Percentiles rank a stretch among this genome's conserved stretches.
Conservation (phyloP, 2,797 vertebrate species). For the Luscinia megarhynchos region DNA sequence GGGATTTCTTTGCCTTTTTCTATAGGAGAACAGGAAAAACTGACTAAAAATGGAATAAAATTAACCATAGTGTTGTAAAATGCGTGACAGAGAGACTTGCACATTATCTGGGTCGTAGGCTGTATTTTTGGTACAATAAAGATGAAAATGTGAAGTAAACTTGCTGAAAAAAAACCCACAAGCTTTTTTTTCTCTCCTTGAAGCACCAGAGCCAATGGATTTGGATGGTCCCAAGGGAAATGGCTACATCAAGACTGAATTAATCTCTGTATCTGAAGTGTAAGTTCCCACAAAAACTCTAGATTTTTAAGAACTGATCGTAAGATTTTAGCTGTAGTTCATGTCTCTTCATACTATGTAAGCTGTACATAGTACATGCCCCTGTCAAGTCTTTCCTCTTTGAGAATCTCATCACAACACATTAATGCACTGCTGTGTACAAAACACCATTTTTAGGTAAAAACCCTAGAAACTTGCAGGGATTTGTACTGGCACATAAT, state of each 20-base stretch:
- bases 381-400: neutral
- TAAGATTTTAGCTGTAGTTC: neutral
- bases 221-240: slow-evolving; percentile 82
- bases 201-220: slow-evolving; percentile 92
- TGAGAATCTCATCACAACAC: neutral
- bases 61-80: neutral
- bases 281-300: slow-evolving; percentile 78
- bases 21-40: neutral
- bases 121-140: neutral
- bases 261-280: slow-evolving; percentile 98
- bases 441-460: neutral
- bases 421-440: neutral
- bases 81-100: neutral
- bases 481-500: neutral
- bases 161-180: neutral
- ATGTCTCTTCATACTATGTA: neutral
- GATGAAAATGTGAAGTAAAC: neutral
- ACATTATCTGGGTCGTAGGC: neutral
- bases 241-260: slow-evolving; percentile 94
- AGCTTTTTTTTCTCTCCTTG: neutral
- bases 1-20: neutral
- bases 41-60: neutral
- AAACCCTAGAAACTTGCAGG: neutral
- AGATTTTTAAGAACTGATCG: neutral
- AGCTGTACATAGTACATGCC: neutral